A percentile compares a stretch with the other conserved stretches of the same genome.
These are phyloP conservation scores for Eilema depressum DNA, from an alignment of 2,888 invertebrate genomes.

Conservation along the genomic window DNA sequence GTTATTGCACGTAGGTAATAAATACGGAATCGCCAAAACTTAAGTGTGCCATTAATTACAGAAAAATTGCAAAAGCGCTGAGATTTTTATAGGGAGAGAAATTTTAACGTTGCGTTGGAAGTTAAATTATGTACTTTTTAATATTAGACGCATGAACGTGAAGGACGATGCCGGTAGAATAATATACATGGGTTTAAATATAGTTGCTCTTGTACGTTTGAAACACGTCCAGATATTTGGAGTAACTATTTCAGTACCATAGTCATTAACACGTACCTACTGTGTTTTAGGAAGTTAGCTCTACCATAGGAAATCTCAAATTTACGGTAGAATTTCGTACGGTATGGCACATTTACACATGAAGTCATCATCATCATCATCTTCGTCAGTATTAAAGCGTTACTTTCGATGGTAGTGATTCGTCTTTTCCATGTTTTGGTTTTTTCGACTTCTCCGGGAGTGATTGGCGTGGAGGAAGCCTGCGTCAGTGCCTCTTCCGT, in stretches of 20 bases:
- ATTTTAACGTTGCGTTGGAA: not conserved
- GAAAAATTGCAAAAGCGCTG: not conserved
- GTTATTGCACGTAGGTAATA: not conserved
- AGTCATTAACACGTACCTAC: conserved; percentile 25
- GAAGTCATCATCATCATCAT: too few species aligned
- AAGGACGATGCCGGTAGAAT: conserved; percentile 18
- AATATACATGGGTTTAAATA: conserved; percentile 10
- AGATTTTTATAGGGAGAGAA: not conserved
- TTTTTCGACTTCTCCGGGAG: too few species aligned
- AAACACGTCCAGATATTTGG: conserved; percentile 14
- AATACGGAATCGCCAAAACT: not conserved
- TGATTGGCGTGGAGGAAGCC: too few species aligned
- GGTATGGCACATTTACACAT: too few species aligned
- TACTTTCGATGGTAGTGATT: too few species aligned
- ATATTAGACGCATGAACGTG: conserved; percentile 2
- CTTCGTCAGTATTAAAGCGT: too few species aligned
- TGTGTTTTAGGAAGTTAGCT: not conserved
- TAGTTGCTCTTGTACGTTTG: conserved; percentile 21
- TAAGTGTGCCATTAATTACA: not conserved
- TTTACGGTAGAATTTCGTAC: not conserved
- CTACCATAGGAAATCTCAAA: not conserved
- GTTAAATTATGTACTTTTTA: not conserved
- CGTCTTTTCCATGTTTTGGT: too few species aligned
- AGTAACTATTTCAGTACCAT: conserved; percentile 33
- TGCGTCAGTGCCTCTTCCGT: too few species aligned